A percentile compares a stretch with the other conserved stretches of the same genome.
Conservation (phyloP, 1,140 invertebrate species). For the Rhagoletis pomonella region DNA sequence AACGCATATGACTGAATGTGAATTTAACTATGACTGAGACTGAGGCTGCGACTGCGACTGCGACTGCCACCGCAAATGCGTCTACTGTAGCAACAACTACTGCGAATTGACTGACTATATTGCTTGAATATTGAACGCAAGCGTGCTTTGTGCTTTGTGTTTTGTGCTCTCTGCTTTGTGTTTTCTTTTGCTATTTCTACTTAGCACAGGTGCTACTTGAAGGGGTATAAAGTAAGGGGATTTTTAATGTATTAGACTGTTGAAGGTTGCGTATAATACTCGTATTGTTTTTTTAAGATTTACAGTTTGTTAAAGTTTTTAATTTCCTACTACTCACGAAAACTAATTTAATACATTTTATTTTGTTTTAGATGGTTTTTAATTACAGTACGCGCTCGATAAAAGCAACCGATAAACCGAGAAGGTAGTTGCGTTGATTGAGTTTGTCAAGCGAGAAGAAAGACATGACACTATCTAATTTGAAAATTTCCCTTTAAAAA, state of each 20-base stretch:
- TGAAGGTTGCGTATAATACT: slow-evolving; percentile 68
- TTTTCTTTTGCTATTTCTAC: slow-evolving; percentile 1
- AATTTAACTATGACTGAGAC: slow-evolving; percentile 51
- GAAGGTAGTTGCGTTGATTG: too few species aligned
- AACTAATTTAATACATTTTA: neutral
- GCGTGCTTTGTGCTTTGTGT: slow-evolving; percentile 63
- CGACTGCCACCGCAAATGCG: neutral
- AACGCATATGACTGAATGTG: slow-evolving; percentile 66
- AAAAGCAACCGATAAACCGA: too few species aligned
- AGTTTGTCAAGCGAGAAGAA: too few species aligned
- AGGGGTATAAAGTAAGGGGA: slow-evolving; percentile 51
- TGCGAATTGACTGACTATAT: neutral
- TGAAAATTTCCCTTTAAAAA: too few species aligned
- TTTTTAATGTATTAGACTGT: slow-evolving; percentile 68
- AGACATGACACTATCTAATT: too few species aligned
- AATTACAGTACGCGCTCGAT: too few species aligned
- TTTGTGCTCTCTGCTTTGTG: neutral
- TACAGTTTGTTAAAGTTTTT: slow-evolving; percentile 35
- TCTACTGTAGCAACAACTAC: slow-evolving; percentile 4
- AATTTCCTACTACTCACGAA: neutral
- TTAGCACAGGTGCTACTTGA: neutral
- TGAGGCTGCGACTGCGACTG: neutral
- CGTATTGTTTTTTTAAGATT: slow-evolving; percentile 53
- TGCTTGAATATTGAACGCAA: slow-evolving; percentile 70
- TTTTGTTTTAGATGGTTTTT: too few species aligned